These are phyloP conservation scores for Anoplolepis gracilipes DNA, from an alignment of 1,140 invertebrate species.

Conservation along the genomic window DNA sequence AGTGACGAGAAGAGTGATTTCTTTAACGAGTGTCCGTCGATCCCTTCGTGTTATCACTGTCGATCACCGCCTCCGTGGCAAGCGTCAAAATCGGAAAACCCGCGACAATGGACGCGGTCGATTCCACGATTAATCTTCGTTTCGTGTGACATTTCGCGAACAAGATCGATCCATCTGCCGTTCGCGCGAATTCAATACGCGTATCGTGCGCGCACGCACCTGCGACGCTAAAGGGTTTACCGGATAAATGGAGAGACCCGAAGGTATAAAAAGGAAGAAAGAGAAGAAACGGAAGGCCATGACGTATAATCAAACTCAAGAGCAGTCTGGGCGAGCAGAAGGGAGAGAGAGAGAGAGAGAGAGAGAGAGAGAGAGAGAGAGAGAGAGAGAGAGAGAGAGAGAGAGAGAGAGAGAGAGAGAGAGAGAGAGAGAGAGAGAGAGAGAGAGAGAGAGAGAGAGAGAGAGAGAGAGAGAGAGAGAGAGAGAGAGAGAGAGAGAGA, in stretches of 20 bases:
- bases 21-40: constrained; percentile 57
- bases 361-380: constrained; percentile 76
- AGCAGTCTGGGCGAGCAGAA: constrained; percentile 82
- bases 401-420: constrained; percentile 76
- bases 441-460: constrained; percentile 77
- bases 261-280: constrained; percentile 20
- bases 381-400: constrained; percentile 77
- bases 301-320: constrained; percentile 84
- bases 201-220: constrained; percentile 61
- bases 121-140: constrained; percentile 63
- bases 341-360: constrained; percentile 77
- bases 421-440: constrained; percentile 76
- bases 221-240: constrained; percentile 63
- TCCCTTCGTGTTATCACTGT: constrained; percentile 45
- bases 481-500: constrained; percentile 76
- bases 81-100: constrained; percentile 59
- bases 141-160: constrained; percentile 60
- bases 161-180: constrained; percentile 54
- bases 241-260: constrained; percentile 65
- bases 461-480: constrained; percentile 76
- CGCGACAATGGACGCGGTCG: constrained; percentile 53
- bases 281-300: constrained; percentile 65
- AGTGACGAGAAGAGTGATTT: constrained; percentile 50
- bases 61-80: constrained; percentile 35
- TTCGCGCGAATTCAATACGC: constrained; percentile 51